Base-by-base conservation (phyloP, 2,888 invertebrate genomes). In the Tenthredo scrophulariae region DNA sequence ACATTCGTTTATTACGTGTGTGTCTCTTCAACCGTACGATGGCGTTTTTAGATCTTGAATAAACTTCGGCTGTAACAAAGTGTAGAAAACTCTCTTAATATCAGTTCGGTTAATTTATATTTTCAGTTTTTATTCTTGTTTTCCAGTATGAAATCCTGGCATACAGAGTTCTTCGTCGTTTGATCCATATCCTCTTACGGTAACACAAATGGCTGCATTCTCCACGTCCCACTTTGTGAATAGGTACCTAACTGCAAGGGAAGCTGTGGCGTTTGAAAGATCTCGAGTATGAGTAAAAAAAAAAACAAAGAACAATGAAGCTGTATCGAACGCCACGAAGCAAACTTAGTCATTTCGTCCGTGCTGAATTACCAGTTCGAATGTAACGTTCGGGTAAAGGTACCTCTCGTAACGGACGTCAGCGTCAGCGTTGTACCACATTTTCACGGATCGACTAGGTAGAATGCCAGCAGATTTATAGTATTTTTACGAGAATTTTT, bases 401-500 rank as follows among this genome's bases (percentile, higher is more conserved):
- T 67, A 67, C 67, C 40, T 74, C 22, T 26, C n/a, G 72, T 26
- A 40, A 40, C 43, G 43, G 72, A 67, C 72, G 43, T 74, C 72
- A 74, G 29, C 77, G 77, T 54, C 50, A 77, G 29, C 77, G 29
- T 77, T 22, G 77, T 18, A 54, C 26, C 10, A 54, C n/a, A 29
- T 43, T n/a, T 40, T 22, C 22, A 74, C 54, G 26, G 54, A 77
- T 54, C 37, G 77, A 33, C 50, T 54, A 33, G 29, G 50, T 54
- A 33, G 33, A 77, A 77, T 77, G 54, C 77, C 4, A 2, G 10
- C 26, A 50, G 77, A 77, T 77, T 77, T 77, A 77, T 77, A 33
- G 77, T 50, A 77, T 77, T 77, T 77, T 77, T 77, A 77, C 54
- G 77, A 77, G 50, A 77, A 54, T 33, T 77, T 77, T 77, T 46